Evolutionary conservation across 92 coral and sea anemone species (phyloP), one percentile per base, ranked within the genome.

Genomic region (Bergia puertoricense): DNA sequence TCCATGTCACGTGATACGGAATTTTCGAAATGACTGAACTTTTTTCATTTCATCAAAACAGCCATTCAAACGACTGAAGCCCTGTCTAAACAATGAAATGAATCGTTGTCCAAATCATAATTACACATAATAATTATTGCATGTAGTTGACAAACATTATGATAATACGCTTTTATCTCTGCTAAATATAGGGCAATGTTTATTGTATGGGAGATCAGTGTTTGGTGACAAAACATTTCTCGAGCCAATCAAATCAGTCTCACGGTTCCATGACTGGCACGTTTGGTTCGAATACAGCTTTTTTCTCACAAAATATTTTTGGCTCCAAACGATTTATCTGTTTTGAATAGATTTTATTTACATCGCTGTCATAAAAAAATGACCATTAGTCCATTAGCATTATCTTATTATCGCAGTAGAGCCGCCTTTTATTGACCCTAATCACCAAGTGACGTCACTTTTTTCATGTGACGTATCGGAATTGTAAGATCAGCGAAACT

Each of bases 61-160:
- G 44, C 82, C 82, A 79, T 79, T 51, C 82, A 50, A 79, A 16
- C 82, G 67, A 23, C 62, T 79, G 67, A 50, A 79, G 36, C 38
- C 18, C 41, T 46, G 42, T 79, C 82, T 39, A 76, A 76, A 76
- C 80, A 76, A 76, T 62, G 69, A 18, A 16, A 76, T 42, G 54
- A 41, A 76, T 76, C 50, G 80, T 18, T 76, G 30, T 76, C 54
- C 80, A 45, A 42, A 41, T 23, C 80, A 45, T 76, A 76, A 76
- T 76, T 76, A 41, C 82, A 79, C 82, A 79, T 54, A 79, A 79
- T 79, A 79, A 48, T 79, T 46, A 79, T 36, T 45, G 30, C 30
- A 30, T 30, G 82, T 50, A 50, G 82, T 45, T 79, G 82, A 79
- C 82, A 79, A 79, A 79, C 82, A 77, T 22, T 77, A 79, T 48